Evolutionary conservation across 2,113 vertebrate species (phyloP), one percentile per base, ranked within the genome.

Genomic region (Halichoerus grypus): DNA sequence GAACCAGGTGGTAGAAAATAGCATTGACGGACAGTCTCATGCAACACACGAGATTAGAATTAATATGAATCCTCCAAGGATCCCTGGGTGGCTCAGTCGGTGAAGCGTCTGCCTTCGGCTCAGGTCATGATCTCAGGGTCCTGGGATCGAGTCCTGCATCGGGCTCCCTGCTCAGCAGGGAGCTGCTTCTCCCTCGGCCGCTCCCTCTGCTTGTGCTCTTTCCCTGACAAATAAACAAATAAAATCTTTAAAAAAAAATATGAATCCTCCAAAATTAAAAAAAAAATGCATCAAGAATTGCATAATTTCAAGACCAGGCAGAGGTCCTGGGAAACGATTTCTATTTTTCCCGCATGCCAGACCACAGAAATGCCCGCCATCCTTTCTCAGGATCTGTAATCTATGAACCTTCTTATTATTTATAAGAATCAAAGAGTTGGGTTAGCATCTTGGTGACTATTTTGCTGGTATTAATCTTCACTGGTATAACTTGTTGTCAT

Each of bases 381-480:
- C 26, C n/a, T 65, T 94, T 77, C 51, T 72, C 12, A 22, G 33
- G 13, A n/a, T 72, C 55, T 90, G 21, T 51, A 16, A 39, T 87
- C 89, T 71, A 39, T 53, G 39, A 84, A 36, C 46, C 57, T 84
- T 69, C 57, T 87, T 61, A 42, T 14, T 65, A 49, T 72, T 88
- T 61, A 59, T 18, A 71, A 12, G 8, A 81, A 55, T n/a, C 46
- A 33, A 22, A 67, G 42, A 72, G n/a, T 53, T 53, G 36, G 31
- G 24, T 61, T 39, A 61, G 4, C n/a, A 49, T 83, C 18, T 42
- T 85, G 36, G 36, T 49, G 67, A 79, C 18, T 51, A 8, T 69
- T 91, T 33, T 74, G 61, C 67, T 95, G 71, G 91, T 65, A 85
- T 71, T 79, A 55, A 85, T 84, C 72, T 39, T 39, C 22, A 76